Percentiles rank a stretch among this genome's conserved stretches.
Conservation (phyloP, 2,888 invertebrate species). For the Pyrocoelia pectoralis region DNA sequence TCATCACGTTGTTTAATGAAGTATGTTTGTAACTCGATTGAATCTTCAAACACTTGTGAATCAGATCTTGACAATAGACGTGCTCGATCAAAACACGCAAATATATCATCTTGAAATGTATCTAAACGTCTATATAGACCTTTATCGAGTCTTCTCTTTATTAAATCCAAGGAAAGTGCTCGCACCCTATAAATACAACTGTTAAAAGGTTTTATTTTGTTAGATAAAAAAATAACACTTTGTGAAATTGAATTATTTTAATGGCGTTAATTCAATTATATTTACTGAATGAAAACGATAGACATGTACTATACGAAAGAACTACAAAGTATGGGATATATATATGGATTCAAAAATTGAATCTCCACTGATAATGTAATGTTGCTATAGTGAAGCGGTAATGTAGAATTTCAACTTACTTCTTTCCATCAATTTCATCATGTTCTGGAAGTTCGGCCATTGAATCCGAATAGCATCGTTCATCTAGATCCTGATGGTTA, state of each 20-base stretch:
- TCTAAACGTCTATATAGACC: constrained; percentile 93
- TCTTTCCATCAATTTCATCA: constrained; percentile 75
- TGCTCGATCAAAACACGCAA: constrained; percentile 90
- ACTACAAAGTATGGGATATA: too few species aligned
- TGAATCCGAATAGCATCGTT: constrained; percentile 95
- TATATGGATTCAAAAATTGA: too few species aligned
- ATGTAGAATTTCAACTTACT: too few species aligned
- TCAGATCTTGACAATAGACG: constrained; percentile 88
- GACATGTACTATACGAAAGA: too few species aligned
- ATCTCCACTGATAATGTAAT: too few species aligned
- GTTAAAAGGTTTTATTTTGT: too few species aligned
- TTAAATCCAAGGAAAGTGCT: constrained; percentile 89
- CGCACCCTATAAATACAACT: constrained; percentile 68
- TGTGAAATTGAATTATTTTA: too few species aligned
- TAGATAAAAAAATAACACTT: too few species aligned
- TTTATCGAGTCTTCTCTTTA: constrained; percentile 91
- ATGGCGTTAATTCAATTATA: too few species aligned
- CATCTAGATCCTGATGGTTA: constrained; percentile 97
- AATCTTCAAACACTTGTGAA: constrained; percentile 95
- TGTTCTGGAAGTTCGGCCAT: constrained; percentile 93
- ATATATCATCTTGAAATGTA: constrained; percentile 96
- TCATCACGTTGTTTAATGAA: constrained; percentile 82
- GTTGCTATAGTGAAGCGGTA: too few species aligned
- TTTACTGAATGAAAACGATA: too few species aligned
- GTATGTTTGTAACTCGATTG: constrained; percentile 90